Conservation (phyloP, 1,140 invertebrate species). For the Probaryconus sp. region DNA sequence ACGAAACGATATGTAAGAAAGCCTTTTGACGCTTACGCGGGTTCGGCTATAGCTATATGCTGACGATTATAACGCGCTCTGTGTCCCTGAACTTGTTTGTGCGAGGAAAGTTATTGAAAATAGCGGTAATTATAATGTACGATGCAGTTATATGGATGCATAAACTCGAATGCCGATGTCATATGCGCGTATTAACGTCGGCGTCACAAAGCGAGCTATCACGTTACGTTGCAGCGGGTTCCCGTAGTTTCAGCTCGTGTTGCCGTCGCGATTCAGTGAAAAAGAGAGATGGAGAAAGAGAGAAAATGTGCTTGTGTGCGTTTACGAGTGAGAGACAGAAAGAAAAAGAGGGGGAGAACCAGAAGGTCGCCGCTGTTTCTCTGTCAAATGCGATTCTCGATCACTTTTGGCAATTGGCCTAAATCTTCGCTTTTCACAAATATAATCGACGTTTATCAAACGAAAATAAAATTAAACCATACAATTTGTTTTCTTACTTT, state of each 20-base stretch:
- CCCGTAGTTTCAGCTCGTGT: too few relatives aligned
- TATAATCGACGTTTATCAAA: constrained; percentile 69
- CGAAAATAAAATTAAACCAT: constrained; percentile 54
- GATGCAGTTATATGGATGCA: constrained; percentile 51
- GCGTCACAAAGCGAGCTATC: constrained; percentile 39
- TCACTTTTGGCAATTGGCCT: constrained; percentile 68
- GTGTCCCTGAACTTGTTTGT: constrained; percentile 53
- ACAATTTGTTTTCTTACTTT: constrained; percentile 65
- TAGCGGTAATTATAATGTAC: constrained; percentile 49
- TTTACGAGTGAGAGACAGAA: too few relatives aligned
- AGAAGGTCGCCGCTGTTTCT: constrained; percentile 53
- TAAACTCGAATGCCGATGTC: constrained; percentile 66
- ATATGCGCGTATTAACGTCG: constrained; percentile 38
- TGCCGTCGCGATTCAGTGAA: too few relatives aligned
- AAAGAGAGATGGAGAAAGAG: too few relatives aligned
- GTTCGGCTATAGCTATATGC: too few relatives aligned
- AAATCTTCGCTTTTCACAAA: constrained; percentile 57
- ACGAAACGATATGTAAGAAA: too few relatives aligned
- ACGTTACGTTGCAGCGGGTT: constrained; percentile 30
- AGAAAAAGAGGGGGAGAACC: too few relatives aligned
- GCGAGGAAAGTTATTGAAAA: constrained; percentile 44
- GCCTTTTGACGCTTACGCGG: too few relatives aligned
- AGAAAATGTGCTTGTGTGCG: too few relatives aligned
- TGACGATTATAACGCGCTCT: constrained; percentile 35
- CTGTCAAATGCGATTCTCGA: constrained; percentile 31